A percentile compares a stretch with the other conserved stretches of the same genome.
Conservation (phyloP, 2,888 invertebrate species). For the Disparrhopalites patrizii region DNA sequence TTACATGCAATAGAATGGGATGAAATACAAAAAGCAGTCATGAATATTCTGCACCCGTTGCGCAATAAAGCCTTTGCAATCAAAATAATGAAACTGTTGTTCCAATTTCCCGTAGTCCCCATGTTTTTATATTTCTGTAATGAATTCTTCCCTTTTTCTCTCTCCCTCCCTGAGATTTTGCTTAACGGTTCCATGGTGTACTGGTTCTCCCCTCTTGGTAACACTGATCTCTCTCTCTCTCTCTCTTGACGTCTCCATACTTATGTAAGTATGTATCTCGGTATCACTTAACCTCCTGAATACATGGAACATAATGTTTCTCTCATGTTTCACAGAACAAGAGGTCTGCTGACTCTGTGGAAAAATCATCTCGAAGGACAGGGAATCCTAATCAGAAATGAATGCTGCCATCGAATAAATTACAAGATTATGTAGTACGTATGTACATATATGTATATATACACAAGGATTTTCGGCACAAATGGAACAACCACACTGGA, state of each 20-base stretch:
- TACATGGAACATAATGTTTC: no score
- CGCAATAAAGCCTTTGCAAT: slow-evolving; percentile 13
- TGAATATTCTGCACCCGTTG: slow-evolving; percentile 21
- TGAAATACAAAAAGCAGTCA: slow-evolving; percentile 21
- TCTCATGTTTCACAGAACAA: no score
- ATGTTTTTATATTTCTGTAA: slow-evolving; percentile 17
- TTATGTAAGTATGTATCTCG: no score
- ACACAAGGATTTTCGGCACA: no score
- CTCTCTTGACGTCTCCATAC: no score
- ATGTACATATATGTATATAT: no score
- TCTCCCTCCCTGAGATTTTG: background rate
- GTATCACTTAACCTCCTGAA: no score
- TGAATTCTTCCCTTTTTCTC: slow-evolving; percentile 7
- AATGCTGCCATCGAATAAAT: background rate
- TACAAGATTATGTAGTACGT: no score
- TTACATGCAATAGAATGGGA: slow-evolving; percentile 16
- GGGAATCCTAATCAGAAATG: slow-evolving; percentile 1
- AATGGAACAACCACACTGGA: no score
- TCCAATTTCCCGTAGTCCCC: slow-evolving; percentile 6
- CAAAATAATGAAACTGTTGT: slow-evolving; percentile 19
- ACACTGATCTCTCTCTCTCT: no score
- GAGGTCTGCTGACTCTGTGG: no score
- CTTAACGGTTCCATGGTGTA: background rate
- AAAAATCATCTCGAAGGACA: background rate
- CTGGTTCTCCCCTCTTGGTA: no score